Conservation (phyloP, 1,140 invertebrate species). For the Anastrepha ludens region DNA sequence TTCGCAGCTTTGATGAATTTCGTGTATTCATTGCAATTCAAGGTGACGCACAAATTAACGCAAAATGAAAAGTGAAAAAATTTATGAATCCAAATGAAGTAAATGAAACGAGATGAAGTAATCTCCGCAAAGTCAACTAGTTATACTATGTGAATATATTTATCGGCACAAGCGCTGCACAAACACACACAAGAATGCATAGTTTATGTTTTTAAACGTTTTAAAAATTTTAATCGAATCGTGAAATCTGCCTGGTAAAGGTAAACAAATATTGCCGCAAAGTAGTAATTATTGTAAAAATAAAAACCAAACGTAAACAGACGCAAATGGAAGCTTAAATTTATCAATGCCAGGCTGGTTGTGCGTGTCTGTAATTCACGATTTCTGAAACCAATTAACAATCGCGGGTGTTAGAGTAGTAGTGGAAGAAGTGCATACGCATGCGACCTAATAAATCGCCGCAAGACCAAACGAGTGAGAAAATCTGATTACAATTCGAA, state of each 20-base stretch:
- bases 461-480: not conserved
- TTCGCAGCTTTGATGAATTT: not conserved
- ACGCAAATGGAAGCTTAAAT: not conserved
- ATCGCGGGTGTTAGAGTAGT: too few species aligned
- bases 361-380: slow-evolving; percentile 13
- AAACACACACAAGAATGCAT: not conserved
- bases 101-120: slow-evolving; percentile 10
- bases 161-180: not conserved
- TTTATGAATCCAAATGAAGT: not conserved
- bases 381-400: slow-evolving; percentile 23
- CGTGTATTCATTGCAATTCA: slow-evolving; percentile 21
- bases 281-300: not conserved
- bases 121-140: slow-evolving; percentile 18
- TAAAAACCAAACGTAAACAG: not conserved
- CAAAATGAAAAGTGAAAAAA: slow-evolving; percentile 37
- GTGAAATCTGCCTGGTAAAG: slow-evolving; percentile 26
- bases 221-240: slow-evolving; percentile 1
- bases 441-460: not conserved
- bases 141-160: not conserved
- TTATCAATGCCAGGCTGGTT: not conserved
- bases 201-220: not conserved
- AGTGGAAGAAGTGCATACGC: not conserved
- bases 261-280: slow-evolving; percentile 35
- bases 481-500: slow-evolving; percentile 9
- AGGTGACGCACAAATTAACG: slow-evolving; percentile 48